Base-by-base conservation (phyloP, 2,888 invertebrate genomes). In the Clistopyga incitator region DNA sequence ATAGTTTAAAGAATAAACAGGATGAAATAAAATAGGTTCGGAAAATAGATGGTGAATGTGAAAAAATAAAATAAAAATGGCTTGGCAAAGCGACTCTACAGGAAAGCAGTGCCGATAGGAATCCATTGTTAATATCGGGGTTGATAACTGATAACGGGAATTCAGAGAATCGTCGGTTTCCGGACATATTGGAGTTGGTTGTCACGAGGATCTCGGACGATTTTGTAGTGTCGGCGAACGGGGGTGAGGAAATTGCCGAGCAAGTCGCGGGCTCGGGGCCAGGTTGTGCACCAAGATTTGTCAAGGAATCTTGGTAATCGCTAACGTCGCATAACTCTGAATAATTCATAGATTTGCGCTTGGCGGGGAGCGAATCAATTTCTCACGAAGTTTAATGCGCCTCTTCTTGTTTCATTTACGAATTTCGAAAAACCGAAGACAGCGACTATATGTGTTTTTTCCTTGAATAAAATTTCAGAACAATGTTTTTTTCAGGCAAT, bases 281-380 rank as follows among this genome's bases (percentile, higher is more conserved):
- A 25, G 71, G 54, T 11, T 18, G 50, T n/a, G 42, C 18, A 45
- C 45, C 3, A 13, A 56, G 56, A 56, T 65, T 70, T 34, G 72
- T 65, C 54, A 23, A 47, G 54, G 54, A 78, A 64, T 50, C 65
- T 54, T 25, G 45, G 20, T 54, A 52, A 56, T 52, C 64, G 20
- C 61, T 59, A 34, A 34, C 18, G 11, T 23, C 45, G 8, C 54
- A 64, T 72, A 65, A 72, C 71, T 52, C 72, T 78, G 78, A 78
- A 78, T 78, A 71, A 78, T 78, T 78, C 71, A 72, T 78, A 71
- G 71, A 78, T 78, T 38, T n/a, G 29, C 20, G 45, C 42, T 20
- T 42, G 64, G 52, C 64, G n/a, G 45, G 72, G 65, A 45, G 54
- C 78, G 78, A 79, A 79, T 79, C 78, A 79, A 79, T 72, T 65